Base-by-base conservation (phyloP, 1,140 invertebrate genomes). In the Trichomalopsis sarcophagae region DNA sequence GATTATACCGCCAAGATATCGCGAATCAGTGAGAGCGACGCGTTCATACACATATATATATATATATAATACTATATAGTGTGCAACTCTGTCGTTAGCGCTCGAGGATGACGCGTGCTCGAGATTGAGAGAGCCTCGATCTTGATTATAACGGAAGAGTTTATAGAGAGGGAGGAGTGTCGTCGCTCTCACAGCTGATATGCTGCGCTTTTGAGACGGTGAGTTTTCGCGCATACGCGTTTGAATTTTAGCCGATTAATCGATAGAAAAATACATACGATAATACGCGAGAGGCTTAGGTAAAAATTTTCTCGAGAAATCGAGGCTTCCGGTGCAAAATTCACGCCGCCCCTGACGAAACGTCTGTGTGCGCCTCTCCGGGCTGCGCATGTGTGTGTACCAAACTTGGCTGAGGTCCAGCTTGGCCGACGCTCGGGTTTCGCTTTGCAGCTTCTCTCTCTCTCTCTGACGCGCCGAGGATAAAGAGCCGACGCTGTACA, bases 321-420 rank as follows among this genome's bases (percentile, higher is more conserved):
- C 14, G 23, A 21, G 33, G 62, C 76, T 79, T 84, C 82, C 76
- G 76, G 76, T 17, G n/a, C 78, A 62, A 62, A 62, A 62, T 62
- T 66, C 21, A 55, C 80, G 76, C n/a, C 75, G 55, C 23, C 74
- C 36, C 21, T 79, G 73, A 74, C n/a, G 66, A 36, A 21, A 68
- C 76, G 76, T 75, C 27, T 78, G 40, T 62, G 55, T 55, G 27
- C 36, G 33, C 5, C 33, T 36, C 33, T 36, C 27, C 33, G 13
- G 21, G n/a, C n/a, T 27, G 47, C 50, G 13, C 77, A n/a, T 69
- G 40, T n/a, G 55, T 2, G 50, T 11, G 68, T 73, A 23, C 30
- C 7, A 82, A 50, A 85, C 81, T 81, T 86, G 87, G 79, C 82
- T 17, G 33, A 14, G 78, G 62, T 86, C 86, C 77, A 83, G 73